Evolutionary conservation across 2,888 invertebrate species (phyloP), one percentile per base, ranked within the genome.

Genomic region (Drosophila eohydei): DNA sequence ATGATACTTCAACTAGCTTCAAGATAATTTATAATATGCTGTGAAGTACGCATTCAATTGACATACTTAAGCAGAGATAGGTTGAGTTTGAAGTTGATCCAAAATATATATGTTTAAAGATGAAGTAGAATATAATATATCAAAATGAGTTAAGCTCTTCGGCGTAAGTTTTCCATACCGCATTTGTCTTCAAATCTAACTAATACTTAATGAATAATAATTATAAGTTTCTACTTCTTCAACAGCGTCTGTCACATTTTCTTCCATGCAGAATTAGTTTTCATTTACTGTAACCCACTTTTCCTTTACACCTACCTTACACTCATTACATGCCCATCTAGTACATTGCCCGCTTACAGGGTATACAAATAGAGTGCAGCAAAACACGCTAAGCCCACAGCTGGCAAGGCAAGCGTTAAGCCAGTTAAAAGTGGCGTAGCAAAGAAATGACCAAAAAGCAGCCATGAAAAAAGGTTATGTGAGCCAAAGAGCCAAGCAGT

Each of bases 391-490:
- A 40, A 41, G 32, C 28, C 32, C 41, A 46, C 44, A 52, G 58
- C 59, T 57, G 66, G 34, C 28, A 44, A 64, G 44, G 63, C 71
- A 57, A 71, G 80, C 72, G 72, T 71, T 62, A 76, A 80, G 71
- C 76, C 55, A 54, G 58, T 57, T 67, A 63, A 71, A 40, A 75
- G 56, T 54, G 38, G 43, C 74, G 52, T 44, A 28, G 4, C 2
- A 51, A 26, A 14, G 55, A 58, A 43, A 62, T 54, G 26, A 30
- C 14, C 28, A n/a, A 56, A n/a, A 40, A 16, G n/a, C 40, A 61
- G 64, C 44, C 44, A 65, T 40, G 41, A 55, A 26, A 38, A 76
- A 61, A 57, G 36, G 43, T 36, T n/a, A 2, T 36, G 36, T 2
- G 26, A 52, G 43, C 38, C 52, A 62, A 44, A 61, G 34, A 16